Conservation (phyloP, 2,113 vertebrate species). For the Diglossa brunneiventris region DNA sequence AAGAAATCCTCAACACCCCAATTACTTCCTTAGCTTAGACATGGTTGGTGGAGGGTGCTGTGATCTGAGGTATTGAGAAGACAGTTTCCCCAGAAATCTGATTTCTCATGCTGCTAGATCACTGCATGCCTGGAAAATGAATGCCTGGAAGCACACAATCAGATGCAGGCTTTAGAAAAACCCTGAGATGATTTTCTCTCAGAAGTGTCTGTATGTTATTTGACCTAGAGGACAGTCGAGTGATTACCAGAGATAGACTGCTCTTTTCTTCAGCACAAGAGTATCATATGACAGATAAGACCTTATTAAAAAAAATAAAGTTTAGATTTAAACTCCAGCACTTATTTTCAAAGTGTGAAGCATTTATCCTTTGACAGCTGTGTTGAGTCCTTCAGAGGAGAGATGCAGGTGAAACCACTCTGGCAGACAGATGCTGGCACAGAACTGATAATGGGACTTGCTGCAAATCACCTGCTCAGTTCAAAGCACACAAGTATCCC, state of each 20-base stretch:
- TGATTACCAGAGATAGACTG: background rate
- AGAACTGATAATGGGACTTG: background rate
- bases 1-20: background rate
- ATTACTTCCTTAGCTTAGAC: background rate
- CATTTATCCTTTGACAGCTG: background rate
- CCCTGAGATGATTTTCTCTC: background rate
- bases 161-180: background rate
- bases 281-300: background rate
- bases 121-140: background rate
- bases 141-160: background rate
- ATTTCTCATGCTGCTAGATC: background rate
- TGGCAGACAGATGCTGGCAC: background rate
- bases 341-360: background rate
- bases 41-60: accelerated
- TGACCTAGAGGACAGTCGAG: background rate
- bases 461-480: background rate
- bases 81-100: background rate
- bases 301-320: background rate
- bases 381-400: background rate
- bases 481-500: background rate
- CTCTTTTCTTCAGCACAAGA: background rate
- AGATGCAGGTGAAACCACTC: background rate
- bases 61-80: background rate
- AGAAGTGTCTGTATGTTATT: background rate
- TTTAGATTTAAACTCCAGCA: background rate